Base-by-base conservation (phyloP, 2,888 invertebrate genomes). In the Byasa hedistus region DNA sequence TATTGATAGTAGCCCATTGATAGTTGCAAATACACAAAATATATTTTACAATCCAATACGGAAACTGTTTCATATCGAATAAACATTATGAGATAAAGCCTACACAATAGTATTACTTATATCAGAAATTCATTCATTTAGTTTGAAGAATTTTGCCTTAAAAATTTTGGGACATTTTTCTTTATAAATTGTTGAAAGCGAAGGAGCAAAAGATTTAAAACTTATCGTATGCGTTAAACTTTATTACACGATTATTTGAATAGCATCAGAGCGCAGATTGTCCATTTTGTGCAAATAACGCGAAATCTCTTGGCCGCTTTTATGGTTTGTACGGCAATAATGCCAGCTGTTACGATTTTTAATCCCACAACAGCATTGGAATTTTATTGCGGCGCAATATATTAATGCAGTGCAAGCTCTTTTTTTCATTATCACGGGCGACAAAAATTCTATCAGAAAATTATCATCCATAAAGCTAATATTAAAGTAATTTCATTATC, bases 261-360 rank as follows among this genome's bases (percentile, higher is more conserved):
- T 51, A 21, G 51, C 21, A 51, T 51, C 21, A 21, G 51, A n/a
- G 51, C 51, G 12, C 3, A 3, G 19, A 59, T 24, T 21, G 32
- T 32, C 52, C 24, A 36, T 52, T 61, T 61, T 61, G 21, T 32
- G 51, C n/a, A 48, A 23, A 32, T 52, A 36, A 55, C n/a, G 32
- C 0, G 23, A 10, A 39, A 61, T 54, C 24, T 32, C 24, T 62
- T 4, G 39, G 7, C 15, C 15, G 55, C 8, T 44, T 55, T 62
- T 36, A 24, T n/a, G 7, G 19, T 54, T 10, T 54, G 57, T 57
- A 57, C 21, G 32, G 36, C 56, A 56, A 27, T 61, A 61, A 52
- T 51, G 32, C 19, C 54, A 21, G 61, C 39, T 44, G 61, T 62
- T 48, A 56, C 27, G 48, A 27, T 57, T 57, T 51, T 48, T 62